Evolutionary conservation across 2,113 vertebrate species (phyloP).

Genomic region (Panthera leo): DNA sequence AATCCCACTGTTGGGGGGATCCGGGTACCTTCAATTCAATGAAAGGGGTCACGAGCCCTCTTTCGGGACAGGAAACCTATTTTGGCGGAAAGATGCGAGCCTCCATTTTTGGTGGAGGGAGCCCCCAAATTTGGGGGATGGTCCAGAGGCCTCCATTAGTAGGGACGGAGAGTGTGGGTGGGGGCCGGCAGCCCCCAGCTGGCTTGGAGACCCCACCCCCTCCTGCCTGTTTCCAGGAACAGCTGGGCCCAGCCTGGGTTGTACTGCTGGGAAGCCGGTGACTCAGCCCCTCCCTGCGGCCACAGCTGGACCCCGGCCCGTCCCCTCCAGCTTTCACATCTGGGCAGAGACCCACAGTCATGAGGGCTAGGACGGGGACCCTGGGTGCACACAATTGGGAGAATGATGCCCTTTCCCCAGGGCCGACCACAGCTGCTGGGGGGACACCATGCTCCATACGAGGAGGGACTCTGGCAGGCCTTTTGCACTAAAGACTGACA

Average conservation of each 20-base stretch:
- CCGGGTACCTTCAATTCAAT: background rate
- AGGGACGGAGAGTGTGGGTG: background rate
- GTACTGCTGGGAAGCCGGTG: conserved; percentile 73
- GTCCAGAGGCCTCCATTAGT: background rate
- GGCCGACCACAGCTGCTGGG: background rate
- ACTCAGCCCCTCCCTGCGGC: conserved; percentile 74
- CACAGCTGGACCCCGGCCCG: conserved; percentile 71
- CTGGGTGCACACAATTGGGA: background rate
- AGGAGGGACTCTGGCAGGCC: background rate
- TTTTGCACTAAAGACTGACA: background rate
- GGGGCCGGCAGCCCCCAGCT: conserved; percentile 13
- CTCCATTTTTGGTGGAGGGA: background rate
- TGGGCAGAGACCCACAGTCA: conserved; percentile 58
- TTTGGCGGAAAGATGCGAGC: background rate
- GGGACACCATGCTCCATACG: background rate
- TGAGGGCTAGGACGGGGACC: conserved; percentile 1
- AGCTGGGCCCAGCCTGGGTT: conserved; percentile 68
- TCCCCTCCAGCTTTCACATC: conserved; percentile 63
- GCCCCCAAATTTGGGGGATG: background rate
- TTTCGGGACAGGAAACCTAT: background rate
- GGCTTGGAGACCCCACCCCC: conserved; percentile 61
- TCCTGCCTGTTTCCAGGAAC: conserved; percentile 70
- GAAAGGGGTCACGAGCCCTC: background rate
- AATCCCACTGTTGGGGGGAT: background rate
- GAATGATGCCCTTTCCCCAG: background rate